A percentile compares a stretch with the other conserved stretches of the same genome.
These are phyloP conservation scores for Yoshiicerus persimilis DNA, from an alignment of 1,140 invertebrate genomes.

Conservation along the genomic window DNA sequence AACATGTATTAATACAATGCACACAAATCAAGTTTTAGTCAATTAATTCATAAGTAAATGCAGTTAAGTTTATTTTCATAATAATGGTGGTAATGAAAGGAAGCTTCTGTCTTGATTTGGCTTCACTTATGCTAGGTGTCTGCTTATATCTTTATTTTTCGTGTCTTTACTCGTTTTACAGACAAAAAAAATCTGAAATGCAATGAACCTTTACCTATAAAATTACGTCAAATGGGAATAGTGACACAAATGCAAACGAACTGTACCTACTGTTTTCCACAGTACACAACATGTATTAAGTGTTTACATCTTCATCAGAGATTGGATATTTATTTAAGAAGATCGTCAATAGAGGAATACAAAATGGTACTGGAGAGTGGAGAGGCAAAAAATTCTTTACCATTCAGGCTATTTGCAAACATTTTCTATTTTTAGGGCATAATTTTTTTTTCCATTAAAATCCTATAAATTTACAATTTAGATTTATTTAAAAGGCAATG, in stretches of 20 bases:
- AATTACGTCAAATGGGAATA: neutral
- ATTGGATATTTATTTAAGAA: no score
- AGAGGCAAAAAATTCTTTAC: no score
- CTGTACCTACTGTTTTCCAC: no score
- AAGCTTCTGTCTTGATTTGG: slow-evolving; percentile 3
- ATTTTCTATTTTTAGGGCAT: no score
- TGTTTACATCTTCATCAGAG: no score
- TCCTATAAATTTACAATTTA: no score
- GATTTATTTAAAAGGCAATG: no score
- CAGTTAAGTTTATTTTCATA: neutral
- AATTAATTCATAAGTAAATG: neutral
- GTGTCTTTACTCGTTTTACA: neutral
- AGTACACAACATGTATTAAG: no score
- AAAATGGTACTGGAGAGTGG: no score
- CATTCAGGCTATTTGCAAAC: no score
- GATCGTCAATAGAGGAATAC: no score
- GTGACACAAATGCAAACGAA: neutral
- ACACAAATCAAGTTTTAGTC: neutral
- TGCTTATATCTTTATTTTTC: neutral
- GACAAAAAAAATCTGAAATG: neutral
- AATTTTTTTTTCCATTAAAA: no score
- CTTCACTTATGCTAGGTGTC: neutral
- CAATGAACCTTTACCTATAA: neutral
- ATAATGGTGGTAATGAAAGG: neutral
- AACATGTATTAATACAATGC: neutral